Base-by-base conservation (phyloP, 92 coral and sea anemone species). In the Actinernus sp. region DNA sequence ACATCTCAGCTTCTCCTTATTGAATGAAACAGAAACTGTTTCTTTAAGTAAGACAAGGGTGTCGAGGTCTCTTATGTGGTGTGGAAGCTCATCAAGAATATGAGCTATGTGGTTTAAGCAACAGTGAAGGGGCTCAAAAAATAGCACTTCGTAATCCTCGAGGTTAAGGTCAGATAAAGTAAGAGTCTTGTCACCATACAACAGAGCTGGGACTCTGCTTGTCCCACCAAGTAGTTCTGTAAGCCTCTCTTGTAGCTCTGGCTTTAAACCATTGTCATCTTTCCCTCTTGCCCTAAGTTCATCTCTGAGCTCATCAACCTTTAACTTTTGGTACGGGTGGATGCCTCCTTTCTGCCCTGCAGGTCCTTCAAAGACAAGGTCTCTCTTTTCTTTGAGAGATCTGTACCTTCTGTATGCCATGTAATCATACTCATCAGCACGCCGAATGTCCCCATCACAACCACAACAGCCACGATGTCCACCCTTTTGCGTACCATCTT, bases 121-220 rank as follows among this genome's bases (percentile, higher is more conserved):
- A 19, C 19, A 39, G 23, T 69, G 76, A n/a, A 69, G 47, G 12
- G 76, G 50, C n/a, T 69, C 65, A 55, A 69, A 69, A 21, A 26
- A 14, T 10, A 69, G 24, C 16, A 69, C 76, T 56, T 69, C 76
- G 47, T 69, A 69, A 3, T 16, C 2, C 45, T 69, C 4, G 11
- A 55, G 31, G 14, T 69, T 69, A 8, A 68, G 64, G 0, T 68
- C 76, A n/a, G n/a, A n/a, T n/a, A n/a, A n/a, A n/a, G n/a, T n/a
- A n/a, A n/a, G n/a, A 8, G 10, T 8, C 8, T 6, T 17, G 19
- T 45, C 22, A 3, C 46, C 23, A 2, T 16, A 50, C 5, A 68
- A 21, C 2, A 68, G 76, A 23, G 76, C 51, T 12, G 76, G 76
- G 8, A 53, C 3, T 16, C 55, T 52, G 1, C 38, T 40, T 8